These are phyloP conservation scores for Chelon labrosus DNA, from an alignment of 2,797 vertebrate genomes.

Conservation along the genomic window DNA sequence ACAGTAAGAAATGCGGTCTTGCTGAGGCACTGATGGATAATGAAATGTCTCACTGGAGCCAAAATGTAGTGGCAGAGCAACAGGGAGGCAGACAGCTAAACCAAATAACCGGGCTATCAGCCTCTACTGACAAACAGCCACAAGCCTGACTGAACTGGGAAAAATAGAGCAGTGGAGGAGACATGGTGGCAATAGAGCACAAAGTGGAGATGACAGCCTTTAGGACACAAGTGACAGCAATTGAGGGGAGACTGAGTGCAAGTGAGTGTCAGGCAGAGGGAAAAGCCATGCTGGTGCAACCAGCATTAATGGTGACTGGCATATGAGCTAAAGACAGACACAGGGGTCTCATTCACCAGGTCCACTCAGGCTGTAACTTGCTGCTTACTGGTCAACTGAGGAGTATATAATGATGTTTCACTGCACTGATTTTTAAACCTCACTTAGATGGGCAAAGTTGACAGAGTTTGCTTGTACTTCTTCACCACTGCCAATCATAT, in stretches of 20 bases:
- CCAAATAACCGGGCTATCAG: slow-evolving; percentile 77
- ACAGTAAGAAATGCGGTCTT: slow-evolving; percentile 21
- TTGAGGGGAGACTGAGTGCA: slow-evolving; percentile 77
- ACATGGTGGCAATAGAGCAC: slow-evolving; percentile 76
- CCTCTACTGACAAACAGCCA: slow-evolving; percentile 78
- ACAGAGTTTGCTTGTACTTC: slow-evolving; percentile 29
- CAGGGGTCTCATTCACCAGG: slow-evolving; percentile 59
- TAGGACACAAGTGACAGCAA: slow-evolving; percentile 80
- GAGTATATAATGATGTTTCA: slow-evolving; percentile 59
- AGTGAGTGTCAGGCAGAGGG: slow-evolving; percentile 73
- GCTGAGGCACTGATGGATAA: slow-evolving; percentile 64
- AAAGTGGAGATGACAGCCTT: slow-evolving; percentile 82
- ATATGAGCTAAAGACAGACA: slow-evolving; percentile 68
- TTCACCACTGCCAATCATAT: slow-evolving; percentile 21
- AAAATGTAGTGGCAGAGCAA: slow-evolving; percentile 73
- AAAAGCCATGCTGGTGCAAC: slow-evolving; percentile 66
- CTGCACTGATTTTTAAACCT: slow-evolving; percentile 30
- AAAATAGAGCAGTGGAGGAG: slow-evolving; percentile 76
- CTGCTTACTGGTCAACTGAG: slow-evolving; percentile 55
- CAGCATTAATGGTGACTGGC: slow-evolving; percentile 76
- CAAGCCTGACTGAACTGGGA: slow-evolving; percentile 79
- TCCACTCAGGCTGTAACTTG: slow-evolving; percentile 44
- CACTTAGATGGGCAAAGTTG: slow-evolving; percentile 39
- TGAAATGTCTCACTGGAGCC: slow-evolving; percentile 73
- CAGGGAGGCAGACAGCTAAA: slow-evolving; percentile 73